phyloP scores from a whole-genome alignment of 2,797 vertebrate genomes.

The Gephyroberyx darwinii region DNA sequence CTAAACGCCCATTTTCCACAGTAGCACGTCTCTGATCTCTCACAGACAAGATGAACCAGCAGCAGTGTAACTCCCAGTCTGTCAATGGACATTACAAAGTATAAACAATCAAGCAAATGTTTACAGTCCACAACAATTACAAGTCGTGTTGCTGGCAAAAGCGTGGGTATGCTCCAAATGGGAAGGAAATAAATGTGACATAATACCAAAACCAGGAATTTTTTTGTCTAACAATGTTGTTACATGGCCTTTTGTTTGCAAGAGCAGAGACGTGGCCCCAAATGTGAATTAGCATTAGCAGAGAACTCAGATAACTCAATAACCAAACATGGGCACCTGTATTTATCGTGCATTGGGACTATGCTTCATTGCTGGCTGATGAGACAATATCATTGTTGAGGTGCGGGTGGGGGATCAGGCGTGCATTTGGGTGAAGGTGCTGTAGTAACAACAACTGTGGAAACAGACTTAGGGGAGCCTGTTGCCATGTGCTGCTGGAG shows the following conservation, averaged over 20 bases:
- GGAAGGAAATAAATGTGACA: neutral
- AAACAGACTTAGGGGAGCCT: slow-evolving; percentile 89
- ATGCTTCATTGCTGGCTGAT: slow-evolving; percentile 2
- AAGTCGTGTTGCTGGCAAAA: neutral
- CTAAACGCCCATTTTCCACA: slow-evolving; percentile 4
- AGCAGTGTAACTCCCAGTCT: neutral
- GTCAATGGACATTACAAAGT: neutral
- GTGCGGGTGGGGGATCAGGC: slow-evolving; percentile 84
- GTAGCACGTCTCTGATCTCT: neutral
- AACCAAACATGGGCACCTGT: neutral
- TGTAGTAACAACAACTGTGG: slow-evolving; percentile 95
- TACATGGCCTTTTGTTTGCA: neutral
- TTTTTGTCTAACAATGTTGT: neutral
- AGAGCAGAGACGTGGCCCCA: neutral
- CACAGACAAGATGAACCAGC: neutral
- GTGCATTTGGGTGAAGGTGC: slow-evolving; percentile 90
- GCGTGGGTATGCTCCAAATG: neutral
- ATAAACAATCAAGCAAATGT: neutral
- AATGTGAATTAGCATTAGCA: neutral
- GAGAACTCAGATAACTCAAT: neutral
- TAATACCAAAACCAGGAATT: neutral
- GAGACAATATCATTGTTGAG: slow-evolving; percentile 54
- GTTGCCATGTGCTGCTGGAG: slow-evolving; percentile 91
- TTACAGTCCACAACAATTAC: neutral
- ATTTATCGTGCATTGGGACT: neutral